Percentiles rank a stretch among this genome's conserved stretches.
Evolutionary conservation across 2,113 vertebrate species (phyloP).

Genomic region (Hemiscyllium ocellatum): DNA sequence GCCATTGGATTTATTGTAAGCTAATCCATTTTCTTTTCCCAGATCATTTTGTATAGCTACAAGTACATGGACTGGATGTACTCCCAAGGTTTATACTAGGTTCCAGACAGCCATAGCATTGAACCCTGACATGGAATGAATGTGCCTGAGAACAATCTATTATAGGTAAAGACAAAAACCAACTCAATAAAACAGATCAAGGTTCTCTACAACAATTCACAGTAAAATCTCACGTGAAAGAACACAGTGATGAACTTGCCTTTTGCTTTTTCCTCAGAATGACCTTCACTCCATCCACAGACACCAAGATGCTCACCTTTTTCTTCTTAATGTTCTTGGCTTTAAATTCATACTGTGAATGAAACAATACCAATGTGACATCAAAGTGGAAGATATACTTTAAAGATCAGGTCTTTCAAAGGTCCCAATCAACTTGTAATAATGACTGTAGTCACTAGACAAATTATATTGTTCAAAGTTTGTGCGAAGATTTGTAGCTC

Average conservation of each 20-base stretch:
- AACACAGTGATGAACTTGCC: slow-evolving; percentile 45
- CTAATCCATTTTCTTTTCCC: too few species aligned
- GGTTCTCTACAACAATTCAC: background rate
- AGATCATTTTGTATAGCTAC: background rate
- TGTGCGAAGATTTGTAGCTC: too few species aligned
- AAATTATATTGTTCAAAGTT: background rate
- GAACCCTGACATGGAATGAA: background rate
- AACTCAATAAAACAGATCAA: background rate
- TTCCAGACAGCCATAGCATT: background rate
- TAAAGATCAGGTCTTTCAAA: background rate
- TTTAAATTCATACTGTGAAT: slow-evolving; percentile 81
- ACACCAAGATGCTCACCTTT: slow-evolving; percentile 78
- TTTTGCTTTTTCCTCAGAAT: slow-evolving; percentile 74
- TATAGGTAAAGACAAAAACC: background rate
- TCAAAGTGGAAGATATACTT: background rate
- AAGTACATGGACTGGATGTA: background rate
- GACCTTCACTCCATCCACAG: slow-evolving; percentile 71
- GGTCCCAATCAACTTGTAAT: slow-evolving; percentile 9
- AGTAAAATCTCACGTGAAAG: background rate
- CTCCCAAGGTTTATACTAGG: background rate
- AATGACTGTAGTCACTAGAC: background rate
- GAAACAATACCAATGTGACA: slow-evolving; percentile 23
- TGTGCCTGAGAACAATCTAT: background rate
- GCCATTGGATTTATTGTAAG: background rate
- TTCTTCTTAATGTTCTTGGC: slow-evolving; percentile 84